Evolutionary conservation across 2,888 invertebrate species (phyloP), one percentile per base, ranked within the genome.

Genomic region (Agrochola litura): DNA sequence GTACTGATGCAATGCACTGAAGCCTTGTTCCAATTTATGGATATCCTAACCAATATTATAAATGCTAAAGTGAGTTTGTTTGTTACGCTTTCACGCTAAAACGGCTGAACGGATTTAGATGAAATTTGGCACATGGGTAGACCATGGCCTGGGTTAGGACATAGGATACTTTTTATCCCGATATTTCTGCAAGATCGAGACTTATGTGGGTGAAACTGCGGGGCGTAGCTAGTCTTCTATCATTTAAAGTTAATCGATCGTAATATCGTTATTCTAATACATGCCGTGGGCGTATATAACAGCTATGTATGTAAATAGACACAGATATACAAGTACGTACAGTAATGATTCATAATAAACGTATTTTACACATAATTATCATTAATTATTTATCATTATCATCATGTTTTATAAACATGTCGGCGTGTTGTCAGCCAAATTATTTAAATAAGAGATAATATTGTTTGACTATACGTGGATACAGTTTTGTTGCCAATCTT

Each of bases 291-390:
- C 66, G 77, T 54, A 52, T 1, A 37, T 60, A 43, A 37, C 46
- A 67, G 54, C 19, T 54, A 41, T 12, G 9, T 54, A 79, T 63
- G n/a, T 69, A 70, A 64, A 70, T 43, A 77, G 0, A 64, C 30
- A n/a, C 3, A 14, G n/a, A 5, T 9, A 22, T 46, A 49, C 22
- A 30, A 19, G 76, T 37, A 56, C 4, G 46, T 77, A 30, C 16
- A 52, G 14, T 52, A 80, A 61, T 73, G 30, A 80, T 61, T 60
- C 54, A 69, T 79, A 16, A 41, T 70, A 56, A 49, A 41, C 30
- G 37, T 69, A 68, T 41, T 37, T 49, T 12, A 65, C 10, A 61
- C 52, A 74, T 61, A 73, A 73, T 19, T 52, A 67, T 52, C 19
- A 67, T 14, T 49, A 67, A 49, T 66, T 49, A 22, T 14, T 66